Percentiles rank a stretch among this genome's conserved stretches.
Conservation (phyloP, 1,140 invertebrate species). For the Eciton burchellii region DNA sequence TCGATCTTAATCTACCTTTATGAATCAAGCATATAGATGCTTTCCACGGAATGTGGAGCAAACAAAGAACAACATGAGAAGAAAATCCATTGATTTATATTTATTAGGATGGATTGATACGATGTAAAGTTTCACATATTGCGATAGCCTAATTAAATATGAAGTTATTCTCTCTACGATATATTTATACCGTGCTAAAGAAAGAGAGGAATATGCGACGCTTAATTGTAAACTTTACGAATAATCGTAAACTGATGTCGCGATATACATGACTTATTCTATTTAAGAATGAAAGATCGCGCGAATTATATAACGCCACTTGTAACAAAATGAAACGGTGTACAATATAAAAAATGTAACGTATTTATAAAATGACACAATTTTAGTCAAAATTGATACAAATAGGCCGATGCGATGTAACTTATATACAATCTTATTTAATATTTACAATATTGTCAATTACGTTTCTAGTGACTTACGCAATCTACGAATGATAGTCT, state of each 20-base stretch:
- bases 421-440: slow-evolving; percentile 6
- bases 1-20: slow-evolving; percentile 68
- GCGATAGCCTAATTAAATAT: slow-evolving; percentile 33
- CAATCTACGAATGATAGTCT: background rate
- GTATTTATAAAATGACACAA: slow-evolving; percentile 26
- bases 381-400: slow-evolving; percentile 9
- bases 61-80: background rate
- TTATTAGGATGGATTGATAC: slow-evolving; percentile 24
- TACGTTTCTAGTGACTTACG: slow-evolving; percentile 8
- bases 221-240: no score
- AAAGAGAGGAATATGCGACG: slow-evolving; percentile 42
- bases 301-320: slow-evolving; percentile 5
- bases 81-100: slow-evolving; percentile 26
- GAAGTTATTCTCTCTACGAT: slow-evolving; percentile 16
- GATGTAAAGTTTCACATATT: slow-evolving; percentile 47
- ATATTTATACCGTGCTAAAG: slow-evolving; percentile 34
- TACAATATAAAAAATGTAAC: slow-evolving; percentile 46
- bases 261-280: slow-evolving; percentile 50
- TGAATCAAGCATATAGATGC: slow-evolving; percentile 24
- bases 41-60: slow-evolving; percentile 10
- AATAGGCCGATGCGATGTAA: slow-evolving; percentile 2
- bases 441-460: background rate
- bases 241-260: slow-evolving; percentile 44
- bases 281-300: slow-evolving; percentile 42
- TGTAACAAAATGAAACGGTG: slow-evolving; percentile 27